Percentiles rank a stretch among this genome's conserved stretches.
These are phyloP conservation scores for Saxidomus purpurata DNA, from an alignment of 1,140 invertebrate genomes.

Conservation along the genomic window DNA sequence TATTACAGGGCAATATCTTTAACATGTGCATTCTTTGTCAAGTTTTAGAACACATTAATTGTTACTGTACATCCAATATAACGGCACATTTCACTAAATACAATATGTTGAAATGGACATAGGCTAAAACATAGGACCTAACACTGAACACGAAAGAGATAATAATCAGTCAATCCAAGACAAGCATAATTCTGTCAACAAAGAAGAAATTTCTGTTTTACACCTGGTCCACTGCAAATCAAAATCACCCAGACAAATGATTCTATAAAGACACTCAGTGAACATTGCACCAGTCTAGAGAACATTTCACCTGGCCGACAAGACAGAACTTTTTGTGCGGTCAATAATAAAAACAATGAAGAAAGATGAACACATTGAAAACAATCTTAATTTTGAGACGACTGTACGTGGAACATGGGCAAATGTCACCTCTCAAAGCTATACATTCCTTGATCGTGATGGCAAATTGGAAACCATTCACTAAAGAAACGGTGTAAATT, in stretches of 20 bases:
- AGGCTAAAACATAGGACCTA: too few species aligned
- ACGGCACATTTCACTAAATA: too few species aligned
- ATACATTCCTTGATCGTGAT: background rate
- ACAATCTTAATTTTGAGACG: slow-evolving; percentile 39
- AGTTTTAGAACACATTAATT: too few species aligned
- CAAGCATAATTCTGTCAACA: too few species aligned
- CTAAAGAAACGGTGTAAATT: slow-evolving; percentile 5
- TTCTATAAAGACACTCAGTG: background rate
- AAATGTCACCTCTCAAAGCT: background rate
- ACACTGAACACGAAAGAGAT: too few species aligned
- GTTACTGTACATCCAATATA: too few species aligned
- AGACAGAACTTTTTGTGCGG: slow-evolving; percentile 5
- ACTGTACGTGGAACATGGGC: background rate
- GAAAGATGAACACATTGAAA: too few species aligned
- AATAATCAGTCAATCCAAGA: too few species aligned
- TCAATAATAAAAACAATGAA: slow-evolving; percentile 11
- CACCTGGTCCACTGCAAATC: background rate
- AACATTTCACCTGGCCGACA: background rate
- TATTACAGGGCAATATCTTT: too few species aligned
- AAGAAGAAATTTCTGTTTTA: too few species aligned
- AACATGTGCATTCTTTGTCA: too few species aligned
- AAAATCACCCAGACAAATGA: slow-evolving; percentile 9
- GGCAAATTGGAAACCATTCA: background rate
- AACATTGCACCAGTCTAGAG: background rate
- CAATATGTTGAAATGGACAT: too few species aligned